Evolutionary conservation across 2,113 vertebrate genomes (phyloP).

Genomic region (Heloderma charlesbogerti): DNA sequence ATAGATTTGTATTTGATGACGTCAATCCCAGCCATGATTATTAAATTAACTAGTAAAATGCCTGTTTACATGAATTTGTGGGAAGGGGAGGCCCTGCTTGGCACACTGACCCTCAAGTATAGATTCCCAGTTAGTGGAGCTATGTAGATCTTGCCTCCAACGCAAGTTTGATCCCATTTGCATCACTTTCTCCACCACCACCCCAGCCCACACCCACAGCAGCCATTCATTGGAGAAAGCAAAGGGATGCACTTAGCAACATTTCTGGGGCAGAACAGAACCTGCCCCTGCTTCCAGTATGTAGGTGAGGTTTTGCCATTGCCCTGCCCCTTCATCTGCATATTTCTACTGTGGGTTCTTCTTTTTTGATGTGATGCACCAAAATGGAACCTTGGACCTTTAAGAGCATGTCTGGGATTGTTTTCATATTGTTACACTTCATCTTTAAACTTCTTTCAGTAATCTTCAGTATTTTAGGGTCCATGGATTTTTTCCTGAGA

Average conservation of each 20-base stretch:
- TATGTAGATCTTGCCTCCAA: neutral
- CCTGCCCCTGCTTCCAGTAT: neutral
- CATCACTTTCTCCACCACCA: neutral
- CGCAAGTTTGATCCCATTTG: too few species aligned
- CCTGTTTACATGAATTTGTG: neutral
- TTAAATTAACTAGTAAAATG: neutral
- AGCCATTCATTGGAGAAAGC: neutral
- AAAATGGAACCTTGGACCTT: neutral
- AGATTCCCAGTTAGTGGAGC: neutral
- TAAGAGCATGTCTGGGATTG: neutral
- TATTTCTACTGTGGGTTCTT: neutral
- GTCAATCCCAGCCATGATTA: neutral
- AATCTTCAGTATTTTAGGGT: conserved; percentile 29
- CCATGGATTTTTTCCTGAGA: conserved; percentile 13
- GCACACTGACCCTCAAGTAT: neutral
- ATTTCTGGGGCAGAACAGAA: neutral
- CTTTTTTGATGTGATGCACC: neutral
- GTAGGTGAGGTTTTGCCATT: neutral
- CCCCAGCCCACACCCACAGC: neutral
- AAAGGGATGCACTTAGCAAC: neutral
- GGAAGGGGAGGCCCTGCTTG: neutral
- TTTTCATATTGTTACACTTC: neutral
- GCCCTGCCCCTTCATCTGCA: neutral
- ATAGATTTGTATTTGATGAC: neutral
- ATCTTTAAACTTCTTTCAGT: neutral